Evolutionary conservation across 2,797 vertebrate genomes (phyloP), one percentile per base, ranked within the genome.

Genomic region (Acestrorhynchus altus): DNA sequence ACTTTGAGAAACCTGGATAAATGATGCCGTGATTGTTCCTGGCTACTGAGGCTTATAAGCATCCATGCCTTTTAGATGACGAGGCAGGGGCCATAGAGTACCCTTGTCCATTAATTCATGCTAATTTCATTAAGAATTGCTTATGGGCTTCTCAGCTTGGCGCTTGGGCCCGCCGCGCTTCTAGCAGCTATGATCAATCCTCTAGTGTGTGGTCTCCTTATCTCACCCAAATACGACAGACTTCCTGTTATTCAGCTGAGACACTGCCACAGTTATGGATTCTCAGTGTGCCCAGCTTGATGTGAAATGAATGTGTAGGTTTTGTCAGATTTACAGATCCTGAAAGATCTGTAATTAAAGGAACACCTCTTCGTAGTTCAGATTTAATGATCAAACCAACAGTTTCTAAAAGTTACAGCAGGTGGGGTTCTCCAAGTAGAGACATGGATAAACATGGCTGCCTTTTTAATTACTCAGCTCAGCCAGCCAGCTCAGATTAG

Each of bases 51-150:
- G 4, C 20, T 0, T 26, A 28, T 63, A 57, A 77, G 42, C 70
- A 64, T 39, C 42, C 18, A 44, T 59, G 72, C 52, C 60, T 65
- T 78, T 59, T 59, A 54, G 69, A 68, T 77, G 63, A 69, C 26
- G 20, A 60, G 57, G 76, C 72, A 57, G 18, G 78, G 49, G 40
- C 39, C 52, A 60, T 22, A 22, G 57, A 66, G 61, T 44, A 28
- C 12, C 73, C 61, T 39, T 26, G 8, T 52, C 66, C 77, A 84
- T 84, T 80, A 86, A 84, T 86, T n/a, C 81, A 82, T 69, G 71
- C 66, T 81, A 84, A 86, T 86, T 81, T 78, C 68, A 83, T 84
- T 83, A 84, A 74, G 72, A 78, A 83, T 76, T 81, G 77, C 74
- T 72, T 71, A 81, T 67, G 72, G 74, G 51, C 44, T n/a, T 79